Base-by-base conservation (phyloP, 1,140 invertebrate species). In the Eumaeus atala region DNA sequence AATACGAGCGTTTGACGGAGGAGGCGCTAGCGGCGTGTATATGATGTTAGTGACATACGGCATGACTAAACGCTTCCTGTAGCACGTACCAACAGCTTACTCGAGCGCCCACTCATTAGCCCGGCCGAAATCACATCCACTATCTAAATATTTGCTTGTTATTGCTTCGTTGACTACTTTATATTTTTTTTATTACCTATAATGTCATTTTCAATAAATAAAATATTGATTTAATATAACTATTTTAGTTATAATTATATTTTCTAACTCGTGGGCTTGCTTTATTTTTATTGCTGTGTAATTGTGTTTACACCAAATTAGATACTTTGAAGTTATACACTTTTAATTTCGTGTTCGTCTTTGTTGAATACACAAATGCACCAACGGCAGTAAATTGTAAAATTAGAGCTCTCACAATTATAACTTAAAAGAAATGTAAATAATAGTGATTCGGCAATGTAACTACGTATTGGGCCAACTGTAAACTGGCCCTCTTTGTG, bases 41-140 rank as follows among this genome's bases (percentile, higher is more conserved):
- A 42, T 54, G 47, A 36, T 17, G 53, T 54, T 54, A 36, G 40
- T 9, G 14, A 16, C 40, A 16, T 44, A 44, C 40, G 40, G 40
- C 40, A 44, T 44, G 40, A 44, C 40, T n/a, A 37, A 37, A 44
- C 40, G 40, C 40, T 44, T 17, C 14, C n/a, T 14, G 12, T 40
- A 40, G 38, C n/a, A 8, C n/a, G 38, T 12, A 14, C 14, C 35
- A 37, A 9, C 21, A 28, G 21, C 21, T 28, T 28, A 28, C 21
- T 28, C 21, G 21, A 28, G 21, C 21, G 21, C 2, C 6, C 21
- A 28, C 6, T 28, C 35, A 37, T 37, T 37, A 10, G 35, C 16
- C 16, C 40, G 14, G 14, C 40, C 40, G 14, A 16, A 16, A 17
- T 44, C 14, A 44, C 12, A 14, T 16, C 17, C 16, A 28, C 21